Evolutionary conservation across 2,888 invertebrate genomes (phyloP).

Genomic region (Pseudeuparius sepicola): DNA sequence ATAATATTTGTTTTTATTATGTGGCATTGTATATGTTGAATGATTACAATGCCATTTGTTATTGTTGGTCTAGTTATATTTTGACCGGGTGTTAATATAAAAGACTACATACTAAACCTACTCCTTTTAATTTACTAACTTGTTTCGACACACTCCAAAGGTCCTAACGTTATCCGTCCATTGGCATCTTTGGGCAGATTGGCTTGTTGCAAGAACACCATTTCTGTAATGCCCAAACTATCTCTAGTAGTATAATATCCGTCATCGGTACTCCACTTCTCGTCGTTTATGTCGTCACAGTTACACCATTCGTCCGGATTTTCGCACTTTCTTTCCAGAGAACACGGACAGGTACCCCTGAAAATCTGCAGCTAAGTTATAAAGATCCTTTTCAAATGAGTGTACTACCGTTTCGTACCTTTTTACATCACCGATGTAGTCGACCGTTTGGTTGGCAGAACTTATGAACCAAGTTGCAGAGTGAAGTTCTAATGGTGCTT

Average conservation of each 20-base stretch:
- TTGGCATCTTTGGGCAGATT: slow-evolving; percentile 73
- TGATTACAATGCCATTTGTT: too few relatives aligned
- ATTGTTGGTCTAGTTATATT: too few relatives aligned
- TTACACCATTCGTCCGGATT: slow-evolving; percentile 78
- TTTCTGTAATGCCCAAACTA: slow-evolving; percentile 81
- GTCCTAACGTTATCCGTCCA: slow-evolving; percentile 80
- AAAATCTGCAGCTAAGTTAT: slow-evolving; percentile 17
- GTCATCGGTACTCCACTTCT: slow-evolving; percentile 83
- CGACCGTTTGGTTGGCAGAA: slow-evolving; percentile 70
- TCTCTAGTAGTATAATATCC: slow-evolving; percentile 71
- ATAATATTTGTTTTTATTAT: too few relatives aligned
- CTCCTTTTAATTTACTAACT: too few relatives aligned
- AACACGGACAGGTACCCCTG: slow-evolving; percentile 65
- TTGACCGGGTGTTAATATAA: too few relatives aligned
- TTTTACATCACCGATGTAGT: slow-evolving; percentile 71
- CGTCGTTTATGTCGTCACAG: slow-evolving; percentile 73
- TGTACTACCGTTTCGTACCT: slow-evolving; percentile 41
- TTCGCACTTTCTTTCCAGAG: slow-evolving; percentile 72
- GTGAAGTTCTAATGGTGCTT: slow-evolving; percentile 76
- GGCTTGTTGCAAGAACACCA: slow-evolving; percentile 82
- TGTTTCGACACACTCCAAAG: slow-evolving; percentile 88
- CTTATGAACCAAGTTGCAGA: slow-evolving; percentile 85
- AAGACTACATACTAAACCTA: too few relatives aligned
- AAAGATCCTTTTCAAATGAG: slow-evolving; percentile 1
- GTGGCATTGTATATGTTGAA: too few relatives aligned